Percentiles rank a stretch among this genome's conserved stretches.
These are phyloP conservation scores for Thaleichthys pacificus DNA, from an alignment of 2,797 vertebrate species.

Conservation along the genomic window DNA sequence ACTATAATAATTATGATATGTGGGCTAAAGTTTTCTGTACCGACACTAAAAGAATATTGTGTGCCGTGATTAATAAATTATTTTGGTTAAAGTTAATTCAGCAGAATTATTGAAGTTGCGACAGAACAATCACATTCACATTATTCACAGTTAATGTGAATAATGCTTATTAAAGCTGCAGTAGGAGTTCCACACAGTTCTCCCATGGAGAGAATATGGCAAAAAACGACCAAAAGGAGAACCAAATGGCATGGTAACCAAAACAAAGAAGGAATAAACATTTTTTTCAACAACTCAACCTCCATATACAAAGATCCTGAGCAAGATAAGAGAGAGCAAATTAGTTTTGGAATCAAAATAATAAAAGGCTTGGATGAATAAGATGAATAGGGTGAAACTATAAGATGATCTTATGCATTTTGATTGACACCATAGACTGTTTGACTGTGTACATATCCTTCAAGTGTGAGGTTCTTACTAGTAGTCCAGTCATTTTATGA, in stretches of 20 bases:
- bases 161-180: neutral
- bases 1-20: too few relatives aligned
- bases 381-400: neutral
- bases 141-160: too few relatives aligned
- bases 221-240: neutral
- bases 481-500: too few relatives aligned
- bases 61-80: too few relatives aligned
- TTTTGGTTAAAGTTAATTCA: too few relatives aligned
- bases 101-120: too few relatives aligned
- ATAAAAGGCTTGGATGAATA: neutral
- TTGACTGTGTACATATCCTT: neutral
- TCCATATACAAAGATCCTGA: neutral
- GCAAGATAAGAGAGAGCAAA: slow-evolving; percentile 3
- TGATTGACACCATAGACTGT: neutral
- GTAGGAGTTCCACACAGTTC: neutral
- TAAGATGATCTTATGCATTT: neutral
- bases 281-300: neutral
- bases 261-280: neutral
- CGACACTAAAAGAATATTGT: too few relatives aligned
- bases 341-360: too few relatives aligned
- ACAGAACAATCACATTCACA: too few relatives aligned
- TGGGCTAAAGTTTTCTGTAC: too few relatives aligned
- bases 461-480: too few relatives aligned
- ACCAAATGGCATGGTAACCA: neutral
- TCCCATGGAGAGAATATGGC: too few relatives aligned